Evolutionary conservation across 2,888 invertebrate genomes (phyloP), one percentile per base, ranked within the genome.

Genomic region (Thereva nobilitata): DNA sequence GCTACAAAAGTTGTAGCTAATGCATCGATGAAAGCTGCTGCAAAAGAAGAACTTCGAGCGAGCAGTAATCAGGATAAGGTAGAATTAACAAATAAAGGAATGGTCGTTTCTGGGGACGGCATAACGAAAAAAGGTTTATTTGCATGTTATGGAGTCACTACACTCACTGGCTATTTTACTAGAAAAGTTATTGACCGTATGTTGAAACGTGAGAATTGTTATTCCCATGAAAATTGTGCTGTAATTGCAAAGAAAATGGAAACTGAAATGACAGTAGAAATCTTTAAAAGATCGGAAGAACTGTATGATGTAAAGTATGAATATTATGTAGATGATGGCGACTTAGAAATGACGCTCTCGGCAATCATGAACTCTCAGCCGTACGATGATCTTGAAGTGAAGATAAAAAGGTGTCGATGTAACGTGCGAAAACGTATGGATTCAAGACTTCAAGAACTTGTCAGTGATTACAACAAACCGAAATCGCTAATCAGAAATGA

Each of bases 391-490:
- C 68, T 70, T 34, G 40, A 10, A 38, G 67, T 71, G 64, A 68
- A 54, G 41, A 72, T 71, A 69, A 70, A 71, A 69, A 59, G 71
- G 68, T 72, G 70, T 63, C 56, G 71, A 55, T 67, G 71, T 52
- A 68, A 70, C 65, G 71, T 71, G 8, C 71, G 70, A 70, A 72
- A 72, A 52, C 68, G 70, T 61, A 71, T 72, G 71, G 72, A 70
- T 37, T 69, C 41, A 59, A 70, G 71, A 68, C 67, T 73, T 44
- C 69, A 70, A 50, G 67, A 72, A 61, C 37, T 73, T 40, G 71
- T 72, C 38, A 54, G 4, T 5, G 70, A 68, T 41, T 23, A 70
- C 68, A 44, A 71, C 67, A 44, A 66, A 66, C 50, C 70, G 53
- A 65, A 49, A 67, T 63, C 64, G 59, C 44, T 63, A 49, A 66